These are phyloP conservation scores for Drosophila neonasuta DNA, from an alignment of 2,888 invertebrate species.

Conservation along the genomic window DNA sequence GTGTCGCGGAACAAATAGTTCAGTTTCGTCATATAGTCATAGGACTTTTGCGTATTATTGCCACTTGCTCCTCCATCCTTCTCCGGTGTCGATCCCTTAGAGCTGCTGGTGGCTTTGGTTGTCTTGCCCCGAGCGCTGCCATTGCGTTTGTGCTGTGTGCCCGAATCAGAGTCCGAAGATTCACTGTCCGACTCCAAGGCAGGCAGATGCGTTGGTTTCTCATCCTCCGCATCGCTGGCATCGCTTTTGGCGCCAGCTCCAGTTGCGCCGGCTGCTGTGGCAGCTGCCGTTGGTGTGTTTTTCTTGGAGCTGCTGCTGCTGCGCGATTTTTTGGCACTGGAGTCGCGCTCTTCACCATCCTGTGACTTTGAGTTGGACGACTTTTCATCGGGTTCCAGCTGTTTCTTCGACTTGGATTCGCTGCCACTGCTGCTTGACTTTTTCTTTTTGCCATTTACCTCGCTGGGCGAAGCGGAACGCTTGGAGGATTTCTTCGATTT, in stretches of 20 bases:
- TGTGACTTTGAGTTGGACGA: slow-evolving; percentile 46
- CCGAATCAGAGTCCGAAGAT: slow-evolving; percentile 79
- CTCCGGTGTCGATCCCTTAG: slow-evolving; percentile 65
- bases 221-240: slow-evolving; percentile 73
- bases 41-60: slow-evolving; percentile 82
- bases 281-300: slow-evolving; percentile 31
- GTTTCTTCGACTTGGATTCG: slow-evolving; percentile 55
- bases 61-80: slow-evolving; percentile 39
- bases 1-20: slow-evolving; percentile 97
- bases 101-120: slow-evolving; percentile 51
- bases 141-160: slow-evolving; percentile 78
- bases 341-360: slow-evolving; percentile 52
- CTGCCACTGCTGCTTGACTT: slow-evolving; percentile 40
- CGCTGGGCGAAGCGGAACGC: slow-evolving; percentile 60
- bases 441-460: slow-evolving; percentile 70
- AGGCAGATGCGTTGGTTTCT: slow-evolving; percentile 58
- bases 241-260: slow-evolving; percentile 63
- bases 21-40: slow-evolving; percentile 93
- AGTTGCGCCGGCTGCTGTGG: background rate
- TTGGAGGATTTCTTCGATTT: slow-evolving; percentile 61
- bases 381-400: slow-evolving; percentile 51
- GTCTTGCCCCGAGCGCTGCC: slow-evolving; percentile 64
- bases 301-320: slow-evolving; percentile 68
- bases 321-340: slow-evolving; percentile 51
- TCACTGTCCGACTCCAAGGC: slow-evolving; percentile 77